Evolutionary conservation across 2,113 vertebrate genomes (phyloP).

Genomic region (Otis tarda): DNA sequence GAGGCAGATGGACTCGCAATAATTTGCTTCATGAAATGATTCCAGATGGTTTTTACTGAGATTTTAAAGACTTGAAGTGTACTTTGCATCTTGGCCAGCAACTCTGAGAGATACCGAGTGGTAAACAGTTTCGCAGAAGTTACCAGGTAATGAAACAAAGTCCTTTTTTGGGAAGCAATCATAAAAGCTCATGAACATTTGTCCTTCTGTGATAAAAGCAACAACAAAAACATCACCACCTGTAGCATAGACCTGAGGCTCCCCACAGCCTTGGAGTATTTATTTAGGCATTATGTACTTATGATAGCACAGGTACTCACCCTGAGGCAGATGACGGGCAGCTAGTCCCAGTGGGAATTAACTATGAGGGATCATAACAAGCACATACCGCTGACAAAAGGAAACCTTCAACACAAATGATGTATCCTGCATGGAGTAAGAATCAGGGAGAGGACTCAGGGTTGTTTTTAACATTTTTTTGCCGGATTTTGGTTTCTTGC

Average conservation of each 20-base stretch:
- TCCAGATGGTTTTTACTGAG: background rate
- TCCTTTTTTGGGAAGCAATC: background rate
- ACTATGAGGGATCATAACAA: background rate
- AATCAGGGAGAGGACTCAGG: background rate
- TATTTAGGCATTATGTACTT: background rate
- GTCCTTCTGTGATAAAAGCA: constrained; percentile 9
- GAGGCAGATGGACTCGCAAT: background rate
- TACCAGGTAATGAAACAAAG: constrained; percentile 51
- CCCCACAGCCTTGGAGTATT: background rate
- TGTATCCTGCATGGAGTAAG: background rate
- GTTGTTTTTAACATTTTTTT: background rate
- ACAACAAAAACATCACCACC: background rate
- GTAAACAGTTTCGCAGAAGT: background rate
- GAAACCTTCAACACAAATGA: background rate
- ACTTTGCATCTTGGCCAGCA: constrained; percentile 47
- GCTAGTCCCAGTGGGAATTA: background rate
- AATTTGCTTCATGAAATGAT: background rate
- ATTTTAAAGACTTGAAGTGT: background rate
- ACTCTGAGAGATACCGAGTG: background rate
- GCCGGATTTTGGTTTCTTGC: background rate
- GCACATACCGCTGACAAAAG: background rate
- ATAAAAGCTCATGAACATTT: background rate
- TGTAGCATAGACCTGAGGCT: background rate
- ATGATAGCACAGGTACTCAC: background rate
- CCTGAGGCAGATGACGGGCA: background rate